Conservation (phyloP, 1,140 invertebrate genomes). For the Danaus plexippus region DNA sequence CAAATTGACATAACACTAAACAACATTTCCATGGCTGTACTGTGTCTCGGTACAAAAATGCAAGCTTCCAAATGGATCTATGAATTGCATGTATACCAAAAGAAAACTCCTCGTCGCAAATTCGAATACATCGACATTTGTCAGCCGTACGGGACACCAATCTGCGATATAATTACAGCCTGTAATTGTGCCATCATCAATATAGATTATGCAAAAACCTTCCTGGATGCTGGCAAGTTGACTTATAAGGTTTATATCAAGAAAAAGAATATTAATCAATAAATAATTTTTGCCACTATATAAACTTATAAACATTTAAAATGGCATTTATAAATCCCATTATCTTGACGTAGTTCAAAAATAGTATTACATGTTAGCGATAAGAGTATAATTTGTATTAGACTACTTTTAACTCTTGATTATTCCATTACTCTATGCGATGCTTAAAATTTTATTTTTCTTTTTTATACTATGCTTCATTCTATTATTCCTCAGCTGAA, state of each 20-base stretch:
- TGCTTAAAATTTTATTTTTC: no score
- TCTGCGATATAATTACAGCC: conserved; percentile 22
- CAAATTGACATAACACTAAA: conserved; percentile 20
- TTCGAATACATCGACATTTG: conserved; percentile 29
- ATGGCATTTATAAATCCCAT: no score
- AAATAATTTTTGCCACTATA: no score
- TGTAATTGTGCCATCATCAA: conserved; percentile 23
- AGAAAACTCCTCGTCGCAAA: conserved; percentile 32
- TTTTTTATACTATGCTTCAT: no score
- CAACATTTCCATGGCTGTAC: conserved; percentile 30
- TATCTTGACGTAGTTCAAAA: no score
- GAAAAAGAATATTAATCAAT: conserved; percentile 4
- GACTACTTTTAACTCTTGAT: no score
- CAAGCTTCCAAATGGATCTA: conserved; percentile 46
- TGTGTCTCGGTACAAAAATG: conserved; percentile 30
- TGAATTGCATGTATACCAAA: conserved; percentile 43
- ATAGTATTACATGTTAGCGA: no score
- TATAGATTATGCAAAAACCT: conserved; percentile 28
- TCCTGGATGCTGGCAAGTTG: conserved; percentile 23
- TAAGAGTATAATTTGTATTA: no score
- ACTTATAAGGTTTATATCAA: conserved; percentile 41
- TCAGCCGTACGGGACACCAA: conserved; percentile 7
- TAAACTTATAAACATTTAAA: no score
- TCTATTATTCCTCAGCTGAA: no score
- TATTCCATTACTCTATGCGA: no score